Evolutionary conservation across 2,888 invertebrate genomes (phyloP).

Genomic region (Tromatobia lineatoria): DNA sequence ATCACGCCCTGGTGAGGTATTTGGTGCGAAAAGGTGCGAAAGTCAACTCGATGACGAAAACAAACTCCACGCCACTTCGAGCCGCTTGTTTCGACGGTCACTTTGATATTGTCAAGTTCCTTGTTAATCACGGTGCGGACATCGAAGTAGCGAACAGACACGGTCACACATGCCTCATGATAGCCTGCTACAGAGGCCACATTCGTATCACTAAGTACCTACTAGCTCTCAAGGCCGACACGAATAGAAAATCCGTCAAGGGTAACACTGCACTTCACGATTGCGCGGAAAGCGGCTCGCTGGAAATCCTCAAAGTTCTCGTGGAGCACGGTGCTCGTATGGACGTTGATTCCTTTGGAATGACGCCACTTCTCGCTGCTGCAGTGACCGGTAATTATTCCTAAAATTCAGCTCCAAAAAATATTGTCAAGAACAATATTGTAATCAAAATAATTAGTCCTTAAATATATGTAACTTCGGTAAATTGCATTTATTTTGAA

Average conservation of each 20-base stretch:
- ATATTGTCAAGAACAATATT: not conserved
- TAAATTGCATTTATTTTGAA: no score
- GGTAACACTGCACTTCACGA: constrained; percentile 99
- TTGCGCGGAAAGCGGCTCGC: constrained; percentile 97
- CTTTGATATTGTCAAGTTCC: constrained; percentile 96
- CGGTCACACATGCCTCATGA: constrained; percentile 99
- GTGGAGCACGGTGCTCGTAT: constrained; percentile 95
- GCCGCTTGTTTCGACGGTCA: constrained; percentile 99
- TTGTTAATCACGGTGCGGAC: constrained; percentile 97
- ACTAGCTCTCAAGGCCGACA: constrained; percentile 94
- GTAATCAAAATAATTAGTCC: no score
- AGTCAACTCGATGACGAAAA: constrained; percentile 97
- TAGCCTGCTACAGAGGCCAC: constrained; percentile 98
- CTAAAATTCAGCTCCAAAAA: not conserved
- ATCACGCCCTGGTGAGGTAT: constrained; percentile 94
- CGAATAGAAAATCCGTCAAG: constrained; percentile 96
- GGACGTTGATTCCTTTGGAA: constrained; percentile 97
- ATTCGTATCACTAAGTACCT: constrained; percentile 96
- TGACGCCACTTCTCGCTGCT: constrained; percentile 98
- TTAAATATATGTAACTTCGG: no score
- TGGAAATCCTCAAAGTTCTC: constrained; percentile 96
- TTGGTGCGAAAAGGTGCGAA: constrained; percentile 94
- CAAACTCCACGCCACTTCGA: constrained; percentile 97
- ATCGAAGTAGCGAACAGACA: constrained; percentile 98
- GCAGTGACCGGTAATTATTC: constrained; percentile 89